phyloP scores from a whole-genome alignment of 2,888 invertebrate genomes.

The Gymnosoma rotundatum region DNA sequence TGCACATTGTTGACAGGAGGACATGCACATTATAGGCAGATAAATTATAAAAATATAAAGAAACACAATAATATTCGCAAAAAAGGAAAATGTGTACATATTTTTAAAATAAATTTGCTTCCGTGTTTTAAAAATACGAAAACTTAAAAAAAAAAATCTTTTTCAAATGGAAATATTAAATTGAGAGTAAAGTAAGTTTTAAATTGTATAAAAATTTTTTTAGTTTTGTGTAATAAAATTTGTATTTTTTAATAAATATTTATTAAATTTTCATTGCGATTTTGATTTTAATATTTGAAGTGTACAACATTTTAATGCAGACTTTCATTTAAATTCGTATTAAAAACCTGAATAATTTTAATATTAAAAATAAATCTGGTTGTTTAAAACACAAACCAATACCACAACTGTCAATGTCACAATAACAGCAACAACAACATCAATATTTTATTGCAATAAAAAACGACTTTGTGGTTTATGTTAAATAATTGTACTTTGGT shows the following conservation, averaged over 20 bases:
- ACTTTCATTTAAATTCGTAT: neutral
- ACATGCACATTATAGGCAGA: slow-evolving; percentile 58
- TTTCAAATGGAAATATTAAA: no score
- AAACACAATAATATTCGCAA: neutral
- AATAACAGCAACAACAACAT: slow-evolving; percentile 32
- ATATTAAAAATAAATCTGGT: slow-evolving; percentile 24
- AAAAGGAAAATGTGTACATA: slow-evolving; percentile 20
- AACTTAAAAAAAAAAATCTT: neutral
- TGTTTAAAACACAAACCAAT: slow-evolving; percentile 51
- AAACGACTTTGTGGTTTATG: slow-evolving; percentile 63
- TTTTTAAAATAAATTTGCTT: slow-evolving; percentile 52
- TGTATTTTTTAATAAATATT: no score
- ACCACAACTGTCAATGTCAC: slow-evolving; percentile 69
- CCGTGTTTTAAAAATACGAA: slow-evolving; percentile 61
- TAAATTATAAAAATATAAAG: slow-evolving; percentile 55
- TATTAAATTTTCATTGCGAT: no score
- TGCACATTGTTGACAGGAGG: slow-evolving; percentile 66
- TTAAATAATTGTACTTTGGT: slow-evolving; percentile 56
- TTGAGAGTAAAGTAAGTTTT: no score
- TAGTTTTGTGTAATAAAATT: no score
- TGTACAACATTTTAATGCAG: neutral
- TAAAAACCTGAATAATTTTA: slow-evolving; percentile 39
- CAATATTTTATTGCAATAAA: slow-evolving; percentile 19
- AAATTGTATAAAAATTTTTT: no score
- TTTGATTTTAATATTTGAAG: neutral